phyloP scores from a whole-genome alignment of 2,888 invertebrate species.

The Caenorhabditis sinica region DNA sequence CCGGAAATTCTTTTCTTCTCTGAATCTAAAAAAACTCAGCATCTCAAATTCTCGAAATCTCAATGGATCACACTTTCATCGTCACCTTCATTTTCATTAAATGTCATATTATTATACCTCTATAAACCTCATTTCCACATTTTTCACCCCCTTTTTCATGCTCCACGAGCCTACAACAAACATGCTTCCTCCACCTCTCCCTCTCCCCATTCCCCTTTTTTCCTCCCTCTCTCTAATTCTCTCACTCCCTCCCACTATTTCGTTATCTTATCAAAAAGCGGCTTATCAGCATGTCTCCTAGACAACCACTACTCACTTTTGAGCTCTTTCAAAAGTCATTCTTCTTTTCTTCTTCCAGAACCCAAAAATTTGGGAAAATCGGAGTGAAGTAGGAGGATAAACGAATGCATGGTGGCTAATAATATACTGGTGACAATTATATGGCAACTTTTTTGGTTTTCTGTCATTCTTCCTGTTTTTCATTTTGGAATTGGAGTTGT shows the following conservation, averaged over 20 bases:
- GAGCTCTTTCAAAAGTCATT: no score
- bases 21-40: not conserved
- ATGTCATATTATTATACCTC: not conserved
- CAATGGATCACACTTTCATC: not conserved
- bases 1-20: no score
- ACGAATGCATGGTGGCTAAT: slow-evolving; percentile 37
- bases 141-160: no score
- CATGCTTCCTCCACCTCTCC: not conserved
- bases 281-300: slow-evolving; percentile 27
- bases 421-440: slow-evolving; percentile 22
- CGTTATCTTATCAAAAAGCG: slow-evolving; percentile 29
- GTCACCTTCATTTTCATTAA: not conserved
- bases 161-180: not conserved
- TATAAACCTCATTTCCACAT: not conserved
- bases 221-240: slow-evolving; percentile 21
- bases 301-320: slow-evolving; percentile 29
- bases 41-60: not conserved
- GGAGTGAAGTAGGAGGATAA: not conserved
- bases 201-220: not conserved
- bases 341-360: not conserved
- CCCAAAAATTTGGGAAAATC: not conserved
- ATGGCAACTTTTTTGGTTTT: slow-evolving; percentile 33
- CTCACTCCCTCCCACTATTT: slow-evolving; percentile 1
- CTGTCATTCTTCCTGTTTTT: slow-evolving; percentile 12
- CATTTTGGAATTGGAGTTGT: slow-evolving; percentile 14